Evolutionary conservation across 1,140 invertebrate species (phyloP).

Genomic region (Nebria ingens): DNA sequence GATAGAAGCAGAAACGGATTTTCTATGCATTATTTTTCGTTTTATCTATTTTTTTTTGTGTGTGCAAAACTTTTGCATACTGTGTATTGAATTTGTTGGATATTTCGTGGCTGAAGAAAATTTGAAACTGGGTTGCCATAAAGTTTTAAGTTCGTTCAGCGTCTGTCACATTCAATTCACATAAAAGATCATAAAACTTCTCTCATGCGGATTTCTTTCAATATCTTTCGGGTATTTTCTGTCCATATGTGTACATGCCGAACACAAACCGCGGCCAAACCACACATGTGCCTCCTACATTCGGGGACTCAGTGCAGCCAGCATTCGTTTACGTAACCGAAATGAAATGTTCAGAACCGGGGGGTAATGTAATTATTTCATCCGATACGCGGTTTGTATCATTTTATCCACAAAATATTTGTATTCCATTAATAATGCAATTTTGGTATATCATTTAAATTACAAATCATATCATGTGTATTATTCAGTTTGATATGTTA

Average conservation of each 20-base stretch:
- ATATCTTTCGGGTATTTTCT: neutral
- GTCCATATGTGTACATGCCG: too few relatives aligned
- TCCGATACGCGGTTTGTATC: neutral
- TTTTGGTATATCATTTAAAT: constrained; percentile 5
- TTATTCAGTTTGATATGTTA: neutral
- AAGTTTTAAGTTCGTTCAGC: constrained; percentile 9
- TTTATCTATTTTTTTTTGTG: neutral
- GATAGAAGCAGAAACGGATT: neutral
- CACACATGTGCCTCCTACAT: neutral
- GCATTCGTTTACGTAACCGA: neutral
- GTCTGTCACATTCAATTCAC: constrained; percentile 6
- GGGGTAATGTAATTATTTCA: neutral
- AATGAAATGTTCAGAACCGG: neutral
- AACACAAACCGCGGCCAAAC: neutral
- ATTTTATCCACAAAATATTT: neutral
- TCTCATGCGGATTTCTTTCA: constrained; percentile 7
- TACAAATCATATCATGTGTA: neutral
- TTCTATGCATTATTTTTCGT: neutral
- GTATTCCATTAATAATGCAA: neutral
- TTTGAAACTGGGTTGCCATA: constrained; percentile 6
- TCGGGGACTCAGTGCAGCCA: neutral
- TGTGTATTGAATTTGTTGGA: constrained; percentile 4
- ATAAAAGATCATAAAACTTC: constrained; percentile 8
- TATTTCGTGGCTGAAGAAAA: neutral
- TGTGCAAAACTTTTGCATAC: neutral